Base-by-base conservation (phyloP, 1,140 invertebrate genomes). In the Cotesia typhae region DNA sequence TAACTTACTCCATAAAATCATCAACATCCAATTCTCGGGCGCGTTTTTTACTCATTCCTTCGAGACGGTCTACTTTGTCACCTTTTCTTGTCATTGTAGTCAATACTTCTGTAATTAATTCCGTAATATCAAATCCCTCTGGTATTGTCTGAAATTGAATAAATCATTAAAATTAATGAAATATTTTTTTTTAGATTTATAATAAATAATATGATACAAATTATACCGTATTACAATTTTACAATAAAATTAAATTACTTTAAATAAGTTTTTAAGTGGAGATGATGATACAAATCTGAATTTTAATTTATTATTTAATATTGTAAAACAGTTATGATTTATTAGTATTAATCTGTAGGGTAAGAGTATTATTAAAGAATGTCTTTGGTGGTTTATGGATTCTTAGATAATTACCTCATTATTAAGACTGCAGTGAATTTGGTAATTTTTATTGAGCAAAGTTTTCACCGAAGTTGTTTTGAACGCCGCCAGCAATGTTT, bases 1-100 rank as follows among this genome's bases (percentile, higher is more conserved):
- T 38, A 52, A 12, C 47, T 67, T 89, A 92, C 90, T 89, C 89
- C 80, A 99, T 92, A 87, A 99, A 99, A 82, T 99, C 97, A 88
- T 99, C 97, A 75, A 96, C 93, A 80, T 98, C 96, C 96, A 99
- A 96, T 2, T 91, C 93, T 82, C 98, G 90, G 1, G 98, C 95
- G 82, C 98, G 89, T 86, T 93, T 94, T 67, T 94, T 89, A 75
- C 91, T 91, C 80, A 92, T 94, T 71, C 91, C 85, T 88, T 87
- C 73, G 85, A 83, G 52, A 99, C 87, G 73, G 98, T 91, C 14
- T 92, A 83, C 79, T 93, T 92, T 9, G 10, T 47, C 41, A 47
- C 6, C 41, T 47, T 10, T 47, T 7, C 41, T 9, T 47, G 4
- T 47, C 41, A 28, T 28, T 28, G 28, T 28, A 28, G 28, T 28